Conservation (phyloP, 92 coral and sea anemone genomes). For the Zoanthus solanderi region DNA sequence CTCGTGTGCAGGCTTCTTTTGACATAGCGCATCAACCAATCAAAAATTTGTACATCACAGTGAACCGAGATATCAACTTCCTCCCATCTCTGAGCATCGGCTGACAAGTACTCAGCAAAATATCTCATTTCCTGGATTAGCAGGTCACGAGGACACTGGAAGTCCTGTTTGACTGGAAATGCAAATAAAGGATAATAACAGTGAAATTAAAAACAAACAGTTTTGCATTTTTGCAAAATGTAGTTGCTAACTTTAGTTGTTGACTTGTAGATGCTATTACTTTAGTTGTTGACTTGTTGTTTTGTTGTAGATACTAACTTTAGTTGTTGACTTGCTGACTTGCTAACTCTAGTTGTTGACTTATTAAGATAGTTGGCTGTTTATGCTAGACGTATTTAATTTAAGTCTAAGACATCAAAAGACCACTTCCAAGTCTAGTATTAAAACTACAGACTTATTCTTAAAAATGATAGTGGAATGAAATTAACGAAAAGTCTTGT, state of each 20-base stretch:
- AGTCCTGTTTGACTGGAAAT: conserved; percentile 93
- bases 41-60: conserved; percentile 98
- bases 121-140: conserved; percentile 94
- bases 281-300: no score
- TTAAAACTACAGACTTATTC: no score
- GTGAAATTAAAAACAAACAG: not conserved
- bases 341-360: no score
- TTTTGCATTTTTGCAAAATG: not conserved
- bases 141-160: conserved; percentile 94
- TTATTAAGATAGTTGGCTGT: not conserved
- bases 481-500: not conserved
- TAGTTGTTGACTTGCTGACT: no score
- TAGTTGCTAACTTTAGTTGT: no score
- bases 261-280: no score
- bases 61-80: conserved; percentile 99
- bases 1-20: conserved; percentile 76
- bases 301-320: no score
- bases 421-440: no score
- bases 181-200: conserved; percentile 69
- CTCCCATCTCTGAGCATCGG: conserved; percentile 97
- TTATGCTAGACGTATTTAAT: not conserved
- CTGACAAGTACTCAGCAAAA: conserved; percentile 94
- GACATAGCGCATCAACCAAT: conserved; percentile 99
- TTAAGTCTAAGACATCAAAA: no score
- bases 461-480: not conserved